Evolutionary conservation across 2,797 vertebrate genomes (phyloP), one percentile per base, ranked within the genome.

Genomic region (Salmo trutta): DNA sequence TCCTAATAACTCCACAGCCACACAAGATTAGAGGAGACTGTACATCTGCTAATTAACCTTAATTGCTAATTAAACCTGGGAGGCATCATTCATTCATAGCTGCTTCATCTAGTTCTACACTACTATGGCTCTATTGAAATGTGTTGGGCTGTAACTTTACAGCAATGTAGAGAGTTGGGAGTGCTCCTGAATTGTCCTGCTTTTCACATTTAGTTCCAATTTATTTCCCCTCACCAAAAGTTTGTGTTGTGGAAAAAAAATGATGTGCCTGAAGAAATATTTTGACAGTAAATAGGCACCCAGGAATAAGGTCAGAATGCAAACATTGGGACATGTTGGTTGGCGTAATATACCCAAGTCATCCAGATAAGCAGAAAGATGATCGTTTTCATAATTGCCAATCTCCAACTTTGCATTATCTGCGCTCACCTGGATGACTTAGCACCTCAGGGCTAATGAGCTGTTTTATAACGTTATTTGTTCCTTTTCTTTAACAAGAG

Each of bases 41-140:
- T 83, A 75, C 74, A 77, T 87, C 84, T 90, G 84, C 82, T 84
- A 88, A 91, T 92, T 90, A 90, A 87, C 81, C 84, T 82, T 87
- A 87, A 90, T 87, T 89, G 81, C 84, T 77, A 86, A 86, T 86
- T 73, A 90, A 90, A 86, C 86, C 87, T 85, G 81, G 80, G 85
- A 84, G 85, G 86, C 72, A 86, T 84, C 80, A 82, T 87, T 89
- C 66, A 84, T 85, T 89, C 59, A 82, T 84, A 82, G 78, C 52
- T 75, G 53, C 21, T 12, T 52, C 76, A 79, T 64, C 77, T 70
- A 75, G 0, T 62, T 62, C 6, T 62, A 62, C 8, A 24, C 56
- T 77, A 81, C 79, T 10, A 52, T 64, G 79, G 85, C 75, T 77
- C 76, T 19, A 79, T 85, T 82, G 31, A 47, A 54, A 73, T 73